phyloP scores from a whole-genome alignment of 2,888 invertebrate genomes.

The Auanema freiburgensis region DNA sequence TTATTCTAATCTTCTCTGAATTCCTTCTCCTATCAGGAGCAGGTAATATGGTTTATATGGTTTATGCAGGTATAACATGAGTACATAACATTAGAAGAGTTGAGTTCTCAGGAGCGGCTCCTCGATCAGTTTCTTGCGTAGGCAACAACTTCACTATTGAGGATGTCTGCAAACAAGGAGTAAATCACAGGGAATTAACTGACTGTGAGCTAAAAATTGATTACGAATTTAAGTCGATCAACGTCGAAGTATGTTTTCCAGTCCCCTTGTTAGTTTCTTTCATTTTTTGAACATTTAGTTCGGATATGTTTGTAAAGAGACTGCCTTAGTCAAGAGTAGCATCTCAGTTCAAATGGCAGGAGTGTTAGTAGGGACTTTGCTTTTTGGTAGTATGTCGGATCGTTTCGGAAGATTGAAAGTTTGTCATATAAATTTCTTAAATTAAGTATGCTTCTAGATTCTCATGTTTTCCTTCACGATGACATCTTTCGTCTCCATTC shows the following conservation, averaged over 20 bases:
- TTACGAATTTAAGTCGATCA: conserved; percentile 28
- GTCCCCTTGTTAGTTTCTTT: background rate
- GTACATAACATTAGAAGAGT: background rate
- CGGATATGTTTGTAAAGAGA: background rate
- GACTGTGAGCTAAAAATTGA: conserved; percentile 9
- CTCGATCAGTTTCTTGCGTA: background rate
- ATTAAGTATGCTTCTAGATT: conserved; percentile 15
- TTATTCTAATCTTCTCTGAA: conserved; percentile 21
- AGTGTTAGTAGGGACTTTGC: conserved; percentile 43
- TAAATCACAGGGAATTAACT: conserved; percentile 9
- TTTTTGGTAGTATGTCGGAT: conserved; percentile 45
- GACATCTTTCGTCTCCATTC: conserved; percentile 21
- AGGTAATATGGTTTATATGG: conserved; percentile 34
- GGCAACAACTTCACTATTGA: background rate
- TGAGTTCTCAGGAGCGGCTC: conserved; percentile 5
- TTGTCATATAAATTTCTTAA: background rate
- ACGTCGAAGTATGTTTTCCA: conserved; percentile 25
- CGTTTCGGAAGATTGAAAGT: conserved; percentile 39
- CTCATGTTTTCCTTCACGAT: conserved; percentile 29
- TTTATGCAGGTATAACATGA: conserved; percentile 29
- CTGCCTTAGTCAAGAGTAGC: conserved; percentile 26
- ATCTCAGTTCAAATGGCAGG: conserved; percentile 48
- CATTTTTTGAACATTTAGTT: background rate
- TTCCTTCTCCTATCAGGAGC: conserved; percentile 18
- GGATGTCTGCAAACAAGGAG: conserved; percentile 1